Conservation (phyloP, 92 coral and sea anemone species). For the Epizoanthus fatuus region DNA sequence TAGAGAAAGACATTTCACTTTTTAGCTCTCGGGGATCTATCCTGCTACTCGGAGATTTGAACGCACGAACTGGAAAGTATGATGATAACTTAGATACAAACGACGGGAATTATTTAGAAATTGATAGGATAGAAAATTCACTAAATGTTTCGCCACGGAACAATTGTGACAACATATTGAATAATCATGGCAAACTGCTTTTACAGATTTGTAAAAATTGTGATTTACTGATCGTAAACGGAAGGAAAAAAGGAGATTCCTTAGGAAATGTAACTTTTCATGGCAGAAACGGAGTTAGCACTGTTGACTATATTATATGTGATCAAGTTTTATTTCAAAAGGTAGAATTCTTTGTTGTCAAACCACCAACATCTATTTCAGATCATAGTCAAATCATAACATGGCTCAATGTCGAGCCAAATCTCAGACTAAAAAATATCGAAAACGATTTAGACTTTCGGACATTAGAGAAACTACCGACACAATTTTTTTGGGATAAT, state of each 20-base stretch:
- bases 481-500: slow-evolving; percentile 33
- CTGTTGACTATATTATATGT: neutral
- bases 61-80: too few species aligned
- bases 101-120: too few species aligned
- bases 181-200: neutral
- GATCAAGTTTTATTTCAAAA: neutral
- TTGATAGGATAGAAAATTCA: too few species aligned
- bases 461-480: neutral
- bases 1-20: too few species aligned
- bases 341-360: slow-evolving; percentile 18
- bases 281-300: neutral
- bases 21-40: too few species aligned
- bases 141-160: too few species aligned
- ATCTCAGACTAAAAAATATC: neutral
- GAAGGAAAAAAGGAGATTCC: neutral
- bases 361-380: slow-evolving; percentile 43
- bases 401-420: slow-evolving; percentile 1
- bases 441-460: neutral
- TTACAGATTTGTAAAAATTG: neutral
- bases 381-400: slow-evolving; percentile 35
- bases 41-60: too few species aligned
- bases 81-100: too few species aligned
- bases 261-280: neutral
- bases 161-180: too few species aligned
- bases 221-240: neutral